Conservation (phyloP, 2,113 vertebrate genomes). For the Solea solea region DNA sequence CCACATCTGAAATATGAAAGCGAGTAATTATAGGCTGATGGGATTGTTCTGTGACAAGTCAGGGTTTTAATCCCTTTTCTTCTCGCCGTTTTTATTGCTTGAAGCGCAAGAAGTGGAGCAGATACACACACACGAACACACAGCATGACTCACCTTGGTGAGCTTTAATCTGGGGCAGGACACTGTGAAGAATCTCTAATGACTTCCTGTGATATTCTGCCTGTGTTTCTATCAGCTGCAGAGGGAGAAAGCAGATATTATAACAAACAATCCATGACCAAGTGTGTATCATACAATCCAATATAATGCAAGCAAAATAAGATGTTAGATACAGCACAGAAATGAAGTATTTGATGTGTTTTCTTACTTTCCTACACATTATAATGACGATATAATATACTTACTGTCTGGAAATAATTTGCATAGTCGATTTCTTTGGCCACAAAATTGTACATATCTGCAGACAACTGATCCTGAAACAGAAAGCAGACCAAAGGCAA, state of each 20-base stretch:
- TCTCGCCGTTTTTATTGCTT: slow-evolving; percentile 26
- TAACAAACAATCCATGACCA: not conserved
- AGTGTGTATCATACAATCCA: not conserved
- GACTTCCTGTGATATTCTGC: slow-evolving; percentile 97
- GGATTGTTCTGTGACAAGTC: slow-evolving; percentile 30
- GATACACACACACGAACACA: slow-evolving; percentile 23
- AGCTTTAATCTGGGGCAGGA: slow-evolving; percentile 97
- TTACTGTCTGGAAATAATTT: slow-evolving; percentile 98
- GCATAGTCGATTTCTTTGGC: slow-evolving; percentile 99
- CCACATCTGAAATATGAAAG: not conserved
- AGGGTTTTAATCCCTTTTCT: slow-evolving; percentile 20
- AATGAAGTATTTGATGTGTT: not conserved
- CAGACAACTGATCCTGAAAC: slow-evolving; percentile 94
- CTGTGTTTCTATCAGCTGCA: slow-evolving; percentile 95
- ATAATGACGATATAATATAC: slow-evolving; percentile 43
- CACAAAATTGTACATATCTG: slow-evolving; percentile 99
- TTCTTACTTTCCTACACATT: no score
- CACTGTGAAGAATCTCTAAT: slow-evolving; percentile 89
- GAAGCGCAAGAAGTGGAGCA: slow-evolving; percentile 35
- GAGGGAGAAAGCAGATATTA: slow-evolving; percentile 34
- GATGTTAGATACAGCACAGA: not conserved
- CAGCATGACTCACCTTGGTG: slow-evolving; percentile 90
- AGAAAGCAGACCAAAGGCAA: slow-evolving; percentile 1
- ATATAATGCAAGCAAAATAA: not conserved
- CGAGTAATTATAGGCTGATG: slow-evolving; percentile 38